phyloP scores from a whole-genome alignment of 2,797 vertebrate genomes.

The Myotis findleyi region DNA sequence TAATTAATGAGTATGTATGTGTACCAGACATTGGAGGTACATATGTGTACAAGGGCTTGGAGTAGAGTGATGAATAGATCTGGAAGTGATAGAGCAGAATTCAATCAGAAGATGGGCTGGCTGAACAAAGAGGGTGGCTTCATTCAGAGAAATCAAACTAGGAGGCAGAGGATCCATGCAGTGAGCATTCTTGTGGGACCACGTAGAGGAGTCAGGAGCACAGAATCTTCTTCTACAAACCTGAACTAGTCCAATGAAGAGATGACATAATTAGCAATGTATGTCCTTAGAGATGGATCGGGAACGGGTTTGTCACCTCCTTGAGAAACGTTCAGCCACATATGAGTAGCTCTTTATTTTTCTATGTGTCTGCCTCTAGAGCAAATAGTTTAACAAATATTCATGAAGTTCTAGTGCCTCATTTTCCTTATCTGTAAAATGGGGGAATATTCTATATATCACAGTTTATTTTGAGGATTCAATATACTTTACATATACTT shows the following conservation, averaged over 20 bases:
- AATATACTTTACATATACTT: neutral
- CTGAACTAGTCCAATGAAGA: neutral
- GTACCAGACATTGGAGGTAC: neutral
- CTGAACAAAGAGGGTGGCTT: neutral
- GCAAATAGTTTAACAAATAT: neutral
- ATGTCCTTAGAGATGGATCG: neutral
- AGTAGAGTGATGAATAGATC: neutral
- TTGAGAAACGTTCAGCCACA: neutral
- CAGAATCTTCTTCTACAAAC: neutral
- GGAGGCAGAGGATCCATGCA: neutral
- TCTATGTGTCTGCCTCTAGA: neutral
- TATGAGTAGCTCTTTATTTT: neutral
- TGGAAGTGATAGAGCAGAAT: neutral
- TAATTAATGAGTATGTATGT: conserved; percentile 30
- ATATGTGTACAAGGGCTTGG: neutral
- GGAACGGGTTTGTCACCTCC: neutral
- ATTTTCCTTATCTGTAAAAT: conserved; percentile 31
- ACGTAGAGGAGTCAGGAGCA: neutral
- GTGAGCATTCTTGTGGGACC: neutral
- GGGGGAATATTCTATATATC: neutral
- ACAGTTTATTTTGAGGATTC: neutral
- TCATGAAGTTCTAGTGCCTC: neutral
- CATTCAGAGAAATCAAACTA: neutral
- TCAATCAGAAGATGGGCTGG: neutral
- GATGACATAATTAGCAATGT: neutral